Base-by-base conservation (phyloP, 2,113 vertebrate genomes). In the Ardeotis arabs region DNA sequence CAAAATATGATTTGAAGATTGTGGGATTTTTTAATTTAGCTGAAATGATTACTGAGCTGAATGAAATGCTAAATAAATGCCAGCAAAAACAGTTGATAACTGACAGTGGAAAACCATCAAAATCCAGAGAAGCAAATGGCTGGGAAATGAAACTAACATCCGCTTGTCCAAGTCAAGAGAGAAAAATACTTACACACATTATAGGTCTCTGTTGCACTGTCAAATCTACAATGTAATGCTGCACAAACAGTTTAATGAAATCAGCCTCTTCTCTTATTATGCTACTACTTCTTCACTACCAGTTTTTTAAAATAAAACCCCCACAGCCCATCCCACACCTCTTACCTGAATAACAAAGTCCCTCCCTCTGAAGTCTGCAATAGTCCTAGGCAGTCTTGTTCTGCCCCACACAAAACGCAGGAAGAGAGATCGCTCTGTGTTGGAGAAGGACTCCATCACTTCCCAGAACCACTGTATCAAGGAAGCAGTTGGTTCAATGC, bases 391-490 rank as follows among this genome's bases (percentile, higher is more conserved):
- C 83, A 99, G 98, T 37, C 99, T 98, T 0, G 99, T 99, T 68
- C 99, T 98, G 50, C 99, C 99, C 99, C 99, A 99, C 66, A 99
- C 99, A 15, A 99, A 99, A 73, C 99, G 98, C 63, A 99, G 98
- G 96, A 99, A 99, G 17, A 99, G 98, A 11, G 99, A 99, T 35
- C 99, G 98, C 94, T 99, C 99, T 0, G 99, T 99, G 94, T 99
- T 99, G 94, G 99, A 99, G 97, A 99, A 99, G 39, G 99, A 99
- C 94, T 99, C 99, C 99, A 99, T 99, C 94, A 99, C 99, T 12
- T 99, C 99, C 99, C 99, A 99, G 97, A 99, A 99, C 99, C 99
- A 99, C 97, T 99, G 99, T 79, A 99, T 99, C 87, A 99, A 98
- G 12, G 99, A 98, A 4, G 99, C 98, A 0, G 98, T 99, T 0